phyloP scores from a whole-genome alignment of 2,888 invertebrate genomes.

The Cerceris ruficornis region DNA sequence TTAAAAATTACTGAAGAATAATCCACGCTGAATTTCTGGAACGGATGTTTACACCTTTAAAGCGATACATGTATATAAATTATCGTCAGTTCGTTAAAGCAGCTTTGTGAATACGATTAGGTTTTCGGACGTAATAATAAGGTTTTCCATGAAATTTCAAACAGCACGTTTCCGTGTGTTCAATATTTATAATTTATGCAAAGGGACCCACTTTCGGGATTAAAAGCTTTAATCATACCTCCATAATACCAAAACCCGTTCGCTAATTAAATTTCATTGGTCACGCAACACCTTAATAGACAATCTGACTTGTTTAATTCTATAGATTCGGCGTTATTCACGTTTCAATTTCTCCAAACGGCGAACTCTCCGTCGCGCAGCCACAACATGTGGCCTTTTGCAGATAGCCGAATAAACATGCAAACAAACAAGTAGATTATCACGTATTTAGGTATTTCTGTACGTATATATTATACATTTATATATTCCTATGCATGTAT shows the following conservation, averaged over 20 bases:
- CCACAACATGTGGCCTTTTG: no score
- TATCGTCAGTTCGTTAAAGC: no score
- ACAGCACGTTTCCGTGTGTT: no score
- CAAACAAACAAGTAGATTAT: neutral
- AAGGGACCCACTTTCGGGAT: neutral
- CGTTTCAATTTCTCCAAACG: slow-evolving; percentile 40
- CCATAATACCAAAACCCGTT: neutral
- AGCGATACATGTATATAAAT: no score
- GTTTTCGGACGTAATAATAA: no score
- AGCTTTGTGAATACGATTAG: no score
- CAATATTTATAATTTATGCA: slow-evolving; percentile 22
- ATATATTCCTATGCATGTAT: neutral
- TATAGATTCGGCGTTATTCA: slow-evolving; percentile 19
- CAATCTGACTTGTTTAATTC: slow-evolving; percentile 33
- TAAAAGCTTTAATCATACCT: slow-evolving; percentile 7
- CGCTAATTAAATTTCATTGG: slow-evolving; percentile 40
- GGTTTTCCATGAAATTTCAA: no score
- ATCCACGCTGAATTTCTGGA: no score
- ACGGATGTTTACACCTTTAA: no score
- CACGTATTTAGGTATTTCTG: no score
- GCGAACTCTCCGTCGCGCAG: neutral
- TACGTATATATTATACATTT: neutral
- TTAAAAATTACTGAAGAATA: no score
- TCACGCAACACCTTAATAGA: slow-evolving; percentile 30
- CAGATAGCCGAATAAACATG: neutral